Conservation (phyloP, 2,888 invertebrate species). For the Macaria liturata region DNA sequence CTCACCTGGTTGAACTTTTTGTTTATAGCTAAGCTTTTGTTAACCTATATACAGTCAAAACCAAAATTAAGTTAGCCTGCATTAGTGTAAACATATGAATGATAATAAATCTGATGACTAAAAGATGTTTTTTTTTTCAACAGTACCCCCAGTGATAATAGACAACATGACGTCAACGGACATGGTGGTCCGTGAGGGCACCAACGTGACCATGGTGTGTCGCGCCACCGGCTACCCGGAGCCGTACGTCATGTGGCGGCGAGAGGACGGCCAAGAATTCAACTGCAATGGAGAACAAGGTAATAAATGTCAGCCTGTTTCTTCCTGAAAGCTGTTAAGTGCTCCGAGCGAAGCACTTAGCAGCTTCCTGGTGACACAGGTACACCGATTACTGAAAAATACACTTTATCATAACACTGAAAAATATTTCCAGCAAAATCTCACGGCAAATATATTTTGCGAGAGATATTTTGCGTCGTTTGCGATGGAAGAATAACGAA, state of each 20-base stretch:
- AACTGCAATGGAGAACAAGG: constrained; percentile 95
- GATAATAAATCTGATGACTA: no score
- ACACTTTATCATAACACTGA: constrained; percentile 1
- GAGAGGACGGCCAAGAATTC: constrained; percentile 95
- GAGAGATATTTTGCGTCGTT: constrained; percentile 9
- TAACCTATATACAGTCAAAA: background rate
- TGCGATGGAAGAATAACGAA: constrained; percentile 36
- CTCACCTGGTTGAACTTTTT: background rate
- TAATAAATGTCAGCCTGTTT: constrained; percentile 48
- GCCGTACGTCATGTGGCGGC: constrained; percentile 96
- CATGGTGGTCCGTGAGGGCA: constrained; percentile 95
- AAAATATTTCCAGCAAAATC: constrained; percentile 1
- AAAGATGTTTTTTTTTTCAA: constrained; percentile 1
- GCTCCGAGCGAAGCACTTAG: constrained; percentile 2
- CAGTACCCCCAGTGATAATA: constrained; percentile 95
- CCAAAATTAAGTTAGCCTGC: background rate
- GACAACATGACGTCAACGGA: constrained; percentile 95
- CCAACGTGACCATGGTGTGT: constrained; percentile 94
- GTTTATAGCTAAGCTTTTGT: background rate
- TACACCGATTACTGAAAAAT: constrained; percentile 6
- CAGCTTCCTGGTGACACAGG: constrained; percentile 1
- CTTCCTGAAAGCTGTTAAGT: constrained; percentile 1
- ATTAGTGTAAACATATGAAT: no score
- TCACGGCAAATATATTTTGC: constrained; percentile 3
- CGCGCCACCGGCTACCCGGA: constrained; percentile 95